Conservation (phyloP, 92 coral and sea anemone genomes). For the Scolanthus callimorphus region DNA sequence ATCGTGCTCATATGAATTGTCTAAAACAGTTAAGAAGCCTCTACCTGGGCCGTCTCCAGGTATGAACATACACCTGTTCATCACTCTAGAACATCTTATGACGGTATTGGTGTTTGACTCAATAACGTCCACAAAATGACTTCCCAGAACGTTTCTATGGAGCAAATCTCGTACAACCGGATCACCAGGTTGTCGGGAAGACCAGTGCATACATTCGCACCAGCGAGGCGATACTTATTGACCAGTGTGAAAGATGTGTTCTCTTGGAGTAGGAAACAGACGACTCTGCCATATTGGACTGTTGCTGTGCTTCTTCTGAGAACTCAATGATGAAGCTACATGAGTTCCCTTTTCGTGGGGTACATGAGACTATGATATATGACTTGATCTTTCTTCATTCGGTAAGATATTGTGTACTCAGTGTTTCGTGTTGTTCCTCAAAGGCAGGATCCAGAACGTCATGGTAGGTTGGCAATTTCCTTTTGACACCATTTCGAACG, state of each 20-base stretch:
- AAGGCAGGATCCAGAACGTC: too few species aligned
- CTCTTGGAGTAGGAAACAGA: constrained; percentile 15
- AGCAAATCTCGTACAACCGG: constrained; percentile 24
- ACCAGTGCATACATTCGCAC: constrained; percentile 22
- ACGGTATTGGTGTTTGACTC: constrained; percentile 6
- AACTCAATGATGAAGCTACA: constrained; percentile 35
- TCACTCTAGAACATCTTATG: constrained; percentile 5
- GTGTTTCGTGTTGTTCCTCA: neutral
- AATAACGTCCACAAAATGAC: constrained; percentile 29
- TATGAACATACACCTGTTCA: constrained; percentile 27
- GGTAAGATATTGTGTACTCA: constrained; percentile 9
- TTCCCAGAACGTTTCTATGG: constrained; percentile 8
- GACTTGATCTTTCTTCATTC: constrained; percentile 32
- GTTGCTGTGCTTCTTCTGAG: neutral
- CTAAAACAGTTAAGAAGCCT: constrained; percentile 36
- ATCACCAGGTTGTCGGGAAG: constrained; percentile 28
- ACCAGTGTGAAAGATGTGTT: constrained; percentile 21
- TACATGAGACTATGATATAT: constrained; percentile 41
- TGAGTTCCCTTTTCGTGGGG: constrained; percentile 47
- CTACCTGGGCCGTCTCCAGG: constrained; percentile 10
- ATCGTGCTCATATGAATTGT: constrained; percentile 50
- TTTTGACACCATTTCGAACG: too few species aligned
- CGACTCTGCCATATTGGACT: constrained; percentile 27
- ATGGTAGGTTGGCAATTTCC: too few species aligned
- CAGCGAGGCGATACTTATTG: constrained; percentile 9